Conservation (phyloP, 2,113 vertebrate genomes). For the Xiphias gladius region DNA sequence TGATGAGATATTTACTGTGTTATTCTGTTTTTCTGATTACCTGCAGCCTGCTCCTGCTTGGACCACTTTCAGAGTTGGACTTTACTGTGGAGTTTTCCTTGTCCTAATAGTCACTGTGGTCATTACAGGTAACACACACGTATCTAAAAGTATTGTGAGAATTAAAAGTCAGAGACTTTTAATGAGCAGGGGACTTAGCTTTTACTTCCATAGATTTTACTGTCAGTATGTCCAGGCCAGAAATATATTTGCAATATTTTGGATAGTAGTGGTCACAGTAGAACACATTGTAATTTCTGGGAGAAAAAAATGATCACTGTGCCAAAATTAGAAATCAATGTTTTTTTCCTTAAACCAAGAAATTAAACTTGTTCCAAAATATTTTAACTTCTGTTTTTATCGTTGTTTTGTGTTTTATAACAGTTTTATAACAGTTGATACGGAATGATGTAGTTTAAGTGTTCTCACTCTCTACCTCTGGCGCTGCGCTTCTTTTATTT, state of each 20-base stretch:
- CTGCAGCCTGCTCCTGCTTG: conserved; percentile 95
- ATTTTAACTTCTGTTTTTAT: too few species aligned
- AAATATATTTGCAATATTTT: neutral
- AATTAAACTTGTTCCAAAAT: too few species aligned
- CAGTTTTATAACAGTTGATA: too few species aligned
- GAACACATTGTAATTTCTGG: neutral
- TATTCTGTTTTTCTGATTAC: neutral
- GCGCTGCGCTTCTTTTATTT: neutral
- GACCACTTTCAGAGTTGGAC: conserved; percentile 97
- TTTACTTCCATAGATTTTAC: conserved; percentile 27
- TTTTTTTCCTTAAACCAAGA: too few species aligned
- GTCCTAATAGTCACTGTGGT: conserved; percentile 91
- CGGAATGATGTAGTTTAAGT: too few species aligned
- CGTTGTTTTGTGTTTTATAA: too few species aligned
- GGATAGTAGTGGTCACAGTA: neutral
- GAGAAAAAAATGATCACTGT: neutral
- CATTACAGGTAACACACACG: conserved; percentile 88
- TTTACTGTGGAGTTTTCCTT: conserved; percentile 96
- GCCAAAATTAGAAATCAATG: neutral
- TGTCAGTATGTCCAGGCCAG: neutral
- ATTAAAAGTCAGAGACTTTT: neutral
- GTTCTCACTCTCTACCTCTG: neutral
- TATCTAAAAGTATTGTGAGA: neutral
- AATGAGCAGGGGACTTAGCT: neutral
- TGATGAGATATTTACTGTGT: neutral